phyloP scores from a whole-genome alignment of 1,140 invertebrate species.

The Idris sp. region DNA sequence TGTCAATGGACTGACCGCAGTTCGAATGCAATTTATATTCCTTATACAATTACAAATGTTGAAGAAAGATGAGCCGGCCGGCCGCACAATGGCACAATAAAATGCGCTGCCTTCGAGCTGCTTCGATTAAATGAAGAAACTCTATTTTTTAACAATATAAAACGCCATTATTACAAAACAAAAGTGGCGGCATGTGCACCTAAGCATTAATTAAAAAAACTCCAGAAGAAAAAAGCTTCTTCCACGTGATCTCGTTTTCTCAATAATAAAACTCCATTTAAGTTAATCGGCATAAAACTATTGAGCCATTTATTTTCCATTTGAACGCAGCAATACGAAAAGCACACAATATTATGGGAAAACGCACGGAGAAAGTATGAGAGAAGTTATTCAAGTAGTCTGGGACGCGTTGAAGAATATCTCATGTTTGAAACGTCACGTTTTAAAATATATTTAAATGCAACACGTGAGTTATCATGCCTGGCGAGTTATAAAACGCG shows the following conservation, averaged over 20 bases:
- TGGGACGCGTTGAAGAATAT: conserved; percentile 41
- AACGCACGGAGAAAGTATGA: conserved; percentile 55
- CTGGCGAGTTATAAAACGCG: conserved; percentile 25
- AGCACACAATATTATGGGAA: conserved; percentile 60
- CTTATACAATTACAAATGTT: conserved; percentile 18
- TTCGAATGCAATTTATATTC: conserved; percentile 9
- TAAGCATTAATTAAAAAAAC: conserved; percentile 32
- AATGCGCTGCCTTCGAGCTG: neutral
- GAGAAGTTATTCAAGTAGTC: conserved; percentile 60
- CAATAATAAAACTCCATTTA: conserved; percentile 55
- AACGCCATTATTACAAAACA: conserved; percentile 35
- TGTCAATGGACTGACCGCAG: conserved; percentile 10
- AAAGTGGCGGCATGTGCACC: neutral
- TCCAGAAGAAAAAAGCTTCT: too few species aligned
- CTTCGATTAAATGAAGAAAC: conserved; percentile 6
- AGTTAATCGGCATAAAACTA: conserved; percentile 51
- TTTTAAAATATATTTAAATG: too few species aligned
- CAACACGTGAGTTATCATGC: conserved; percentile 43
- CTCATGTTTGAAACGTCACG: too few species aligned
- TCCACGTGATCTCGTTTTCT: conserved; percentile 56
- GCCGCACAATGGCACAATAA: conserved; percentile 21
- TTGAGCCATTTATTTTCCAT: conserved; percentile 61
- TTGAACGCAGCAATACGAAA: conserved; percentile 48
- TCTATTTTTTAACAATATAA: conserved; percentile 41
- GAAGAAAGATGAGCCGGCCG: neutral